Base-by-base conservation (phyloP, 2,888 invertebrate species). In the Lomographa bimaculata region DNA sequence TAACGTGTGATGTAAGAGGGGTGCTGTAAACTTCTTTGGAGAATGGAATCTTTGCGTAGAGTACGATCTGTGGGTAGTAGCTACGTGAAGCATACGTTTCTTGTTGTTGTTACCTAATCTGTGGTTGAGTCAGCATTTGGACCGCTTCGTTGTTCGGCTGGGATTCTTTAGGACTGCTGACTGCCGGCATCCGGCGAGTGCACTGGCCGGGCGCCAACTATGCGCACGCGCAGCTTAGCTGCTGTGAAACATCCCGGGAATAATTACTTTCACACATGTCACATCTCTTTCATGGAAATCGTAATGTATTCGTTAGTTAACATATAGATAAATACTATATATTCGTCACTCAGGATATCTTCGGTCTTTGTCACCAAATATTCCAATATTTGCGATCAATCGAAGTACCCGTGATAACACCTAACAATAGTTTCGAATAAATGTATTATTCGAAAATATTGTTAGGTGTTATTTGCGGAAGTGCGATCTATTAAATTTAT, bases 121-220 rank as follows among this genome's bases (percentile, higher is more conserved):
- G 29, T 46, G 37, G 33, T 33, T 39, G 5, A 27, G 30, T 36
- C 36, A 42, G 26, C 14, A 11, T 37, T 41, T 38, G 38, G 43
- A 33, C 19, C 23, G 33, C 17, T 40, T 34, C 40, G 50, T 51
- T 34, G 51, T 52, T 50, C 42, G 27, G 36, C 51, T 53, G 43
- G 44, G 58, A 66, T 66, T 65, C 60, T 61, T 54, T 48, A 60
- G 64, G 59, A 30, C 18, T 17, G 29, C 19, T 12, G 36, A 61
- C 64, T 66, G 57, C 54, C 55, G 69, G 74, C 65, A 78, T 79
- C 78, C 79, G 77, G 51, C 38, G 64, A 71, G 64, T 83, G 83
- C 84, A 83, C 57, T 83, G 85, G 85, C 76, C n/a, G 7, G 2
- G 47, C 14, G 73, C 76, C 76, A 76, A 75, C 42, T 60, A 71